These are phyloP conservation scores for Dyspetes luteomarginatus DNA, from an alignment of 2,888 invertebrate genomes.

Conservation along the genomic window DNA sequence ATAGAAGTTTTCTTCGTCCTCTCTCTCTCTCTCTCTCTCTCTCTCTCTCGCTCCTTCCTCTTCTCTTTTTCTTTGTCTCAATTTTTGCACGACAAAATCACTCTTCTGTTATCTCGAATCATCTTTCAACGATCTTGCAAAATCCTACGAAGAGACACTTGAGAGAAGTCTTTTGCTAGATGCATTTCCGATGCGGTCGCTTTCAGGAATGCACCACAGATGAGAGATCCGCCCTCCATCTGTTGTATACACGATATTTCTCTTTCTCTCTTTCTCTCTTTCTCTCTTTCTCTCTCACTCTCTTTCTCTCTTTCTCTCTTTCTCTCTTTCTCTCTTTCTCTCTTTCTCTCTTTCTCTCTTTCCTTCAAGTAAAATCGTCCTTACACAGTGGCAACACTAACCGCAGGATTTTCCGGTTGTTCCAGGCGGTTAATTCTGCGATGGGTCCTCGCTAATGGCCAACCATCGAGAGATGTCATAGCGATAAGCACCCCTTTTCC, in stretches of 20 bases:
- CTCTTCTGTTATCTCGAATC: neutral
- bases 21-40: neutral
- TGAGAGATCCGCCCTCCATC: constrained; percentile 29
- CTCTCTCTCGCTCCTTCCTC: constrained; percentile 3
- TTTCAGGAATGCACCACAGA: constrained; percentile 44
- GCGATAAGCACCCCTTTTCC: constrained; percentile 49
- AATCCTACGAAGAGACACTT: neutral
- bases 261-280: neutral
- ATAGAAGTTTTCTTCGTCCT: neutral
- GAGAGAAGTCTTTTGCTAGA: neutral
- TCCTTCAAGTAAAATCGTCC: constrained; percentile 20
- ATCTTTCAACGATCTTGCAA: constrained; percentile 17
- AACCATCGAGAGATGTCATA: constrained; percentile 57
- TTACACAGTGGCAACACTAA: constrained; percentile 47
- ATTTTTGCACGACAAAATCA: neutral
- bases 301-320: neutral
- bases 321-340: neutral
- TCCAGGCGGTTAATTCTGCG: constrained; percentile 71
- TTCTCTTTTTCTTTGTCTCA: neutral
- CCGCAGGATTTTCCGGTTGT: constrained; percentile 69
- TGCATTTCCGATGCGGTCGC: constrained; percentile 40
- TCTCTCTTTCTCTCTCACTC: neutral
- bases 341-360: neutral
- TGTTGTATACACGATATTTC: neutral
- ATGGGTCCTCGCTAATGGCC: constrained; percentile 71